Evolutionary conservation across 2,888 invertebrate species (phyloP), one percentile per base, ranked within the genome.

Genomic region (Phoenoteleia sp.): DNA sequence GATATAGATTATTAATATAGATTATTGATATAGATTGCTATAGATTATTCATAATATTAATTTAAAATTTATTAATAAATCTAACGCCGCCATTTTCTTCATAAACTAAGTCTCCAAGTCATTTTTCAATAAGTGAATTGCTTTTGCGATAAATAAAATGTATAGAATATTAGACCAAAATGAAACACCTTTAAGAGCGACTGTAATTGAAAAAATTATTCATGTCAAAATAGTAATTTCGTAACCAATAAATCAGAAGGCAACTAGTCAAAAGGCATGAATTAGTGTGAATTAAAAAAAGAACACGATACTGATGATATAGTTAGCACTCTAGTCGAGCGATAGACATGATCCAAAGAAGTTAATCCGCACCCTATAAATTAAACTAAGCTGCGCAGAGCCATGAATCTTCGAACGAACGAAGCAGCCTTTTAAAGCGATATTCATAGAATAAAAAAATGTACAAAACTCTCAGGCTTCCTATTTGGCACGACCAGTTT

Each of bases 301-400:
- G 36, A 42, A 56, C 58, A 36, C 25, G 52, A 19, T 54, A 56
- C 52, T 62, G 76, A 76, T 81, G 81, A 81, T 76, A 76, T 81
- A 81, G 75, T 81, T 76, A 76, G 45, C 81, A 71, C 71, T 71
- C 52, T 74, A 66, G 29, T 52, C 67, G 33, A 15, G 7, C 47
- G 47, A 67, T 69, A 36, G 54, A 72, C 77, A 77, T 67, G 66
- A 77, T 47, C 54, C 49, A 33, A 77, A 76, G 52, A 77, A 72
- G 80, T 84, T 81, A 84, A 84, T 84, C 84, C 76, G 75, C 81
- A 81, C 84, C 72, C 67, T 69, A 81, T 80, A 80, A 84, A 81
- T 84, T 76, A 76, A 17, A 45, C 71, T 52, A 74, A 75, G 64
- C 54, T 45, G 56, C 39, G 36, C 33, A 11, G 27, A 42, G 36